A percentile compares a stretch with the other conserved stretches of the same genome.
phyloP scores from a whole-genome alignment of 1,140 invertebrate genomes.

The Leptestheria dahalacensis region DNA sequence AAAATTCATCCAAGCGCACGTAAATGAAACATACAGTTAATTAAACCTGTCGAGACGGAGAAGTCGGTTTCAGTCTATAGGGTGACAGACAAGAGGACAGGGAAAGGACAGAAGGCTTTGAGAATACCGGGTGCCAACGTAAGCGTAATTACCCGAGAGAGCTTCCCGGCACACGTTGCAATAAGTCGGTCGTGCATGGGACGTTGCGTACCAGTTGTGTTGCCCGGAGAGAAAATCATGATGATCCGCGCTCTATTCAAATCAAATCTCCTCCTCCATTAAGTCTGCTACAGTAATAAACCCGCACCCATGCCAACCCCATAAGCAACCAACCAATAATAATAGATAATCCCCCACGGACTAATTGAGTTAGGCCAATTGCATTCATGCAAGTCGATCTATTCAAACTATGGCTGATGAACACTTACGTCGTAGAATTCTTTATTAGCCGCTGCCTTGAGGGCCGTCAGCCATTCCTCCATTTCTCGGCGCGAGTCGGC shows the following conservation, averaged over 20 bases:
- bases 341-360: too few species aligned
- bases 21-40: too few species aligned
- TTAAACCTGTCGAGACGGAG: too few species aligned
- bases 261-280: too few species aligned
- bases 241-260: conserved; percentile 34
- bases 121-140: too few species aligned
- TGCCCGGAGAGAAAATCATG: conserved; percentile 66
- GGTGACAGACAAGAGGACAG: neutral
- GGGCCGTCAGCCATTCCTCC: conserved; percentile 72
- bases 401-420: neutral
- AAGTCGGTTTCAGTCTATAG: too few species aligned
- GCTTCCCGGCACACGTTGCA: conserved; percentile 92
- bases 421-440: conserved; percentile 41
- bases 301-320: too few species aligned
- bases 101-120: neutral
- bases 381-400: too few species aligned
- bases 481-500: conserved; percentile 66
- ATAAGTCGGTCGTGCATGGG: conserved; percentile 84
- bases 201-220: conserved; percentile 86
- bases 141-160: conserved; percentile 46
- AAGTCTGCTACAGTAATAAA: too few species aligned
- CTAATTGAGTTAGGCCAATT: too few species aligned
- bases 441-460: conserved; percentile 53
- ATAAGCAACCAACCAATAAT: too few species aligned
- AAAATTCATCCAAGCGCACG: too few species aligned